phyloP scores from a whole-genome alignment of 1,140 invertebrate genomes.

The Nylanderia fulva region DNA sequence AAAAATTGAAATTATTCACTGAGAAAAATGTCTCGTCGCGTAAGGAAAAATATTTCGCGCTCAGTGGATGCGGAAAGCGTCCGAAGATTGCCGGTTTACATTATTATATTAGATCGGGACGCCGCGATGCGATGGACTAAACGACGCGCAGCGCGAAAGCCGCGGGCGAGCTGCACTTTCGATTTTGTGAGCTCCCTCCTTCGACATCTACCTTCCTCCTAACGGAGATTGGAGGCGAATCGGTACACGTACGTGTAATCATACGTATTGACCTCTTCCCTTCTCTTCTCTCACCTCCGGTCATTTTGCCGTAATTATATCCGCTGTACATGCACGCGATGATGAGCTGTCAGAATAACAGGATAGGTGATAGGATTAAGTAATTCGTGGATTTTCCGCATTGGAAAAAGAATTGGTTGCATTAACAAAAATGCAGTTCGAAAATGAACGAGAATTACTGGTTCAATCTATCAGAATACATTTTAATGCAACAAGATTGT shows the following conservation, averaged over 20 bases:
- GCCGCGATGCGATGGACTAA: conserved; percentile 31
- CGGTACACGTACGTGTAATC: not conserved
- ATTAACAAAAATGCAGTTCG: no score
- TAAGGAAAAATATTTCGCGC: not conserved
- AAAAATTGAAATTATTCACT: not conserved
- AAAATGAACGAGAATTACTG: no score
- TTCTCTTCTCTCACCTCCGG: not conserved
- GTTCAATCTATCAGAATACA: no score
- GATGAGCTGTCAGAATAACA: no score
- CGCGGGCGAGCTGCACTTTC: conserved; percentile 43
- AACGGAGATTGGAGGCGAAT: conserved; percentile 30
- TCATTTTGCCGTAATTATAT: conserved; percentile 32
- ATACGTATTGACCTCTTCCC: conserved; percentile 22
- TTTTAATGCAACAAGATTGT: no score
- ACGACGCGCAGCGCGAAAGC: conserved; percentile 36
- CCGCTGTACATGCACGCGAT: not conserved
- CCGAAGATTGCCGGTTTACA: conserved; percentile 30
- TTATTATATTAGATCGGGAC: conserved; percentile 44
- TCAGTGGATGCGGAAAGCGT: conserved; percentile 26
- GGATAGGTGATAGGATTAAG: not conserved
- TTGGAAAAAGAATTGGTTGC: no score
- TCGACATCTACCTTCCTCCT: conserved; percentile 35
- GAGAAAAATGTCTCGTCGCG: not conserved
- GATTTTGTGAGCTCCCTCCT: conserved; percentile 57
- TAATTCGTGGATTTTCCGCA: not conserved